Percentiles rank a stretch among this genome's conserved stretches.
Evolutionary conservation across 2,888 invertebrate species (phyloP).

Genomic region (Drosophila pegasa): DNA sequence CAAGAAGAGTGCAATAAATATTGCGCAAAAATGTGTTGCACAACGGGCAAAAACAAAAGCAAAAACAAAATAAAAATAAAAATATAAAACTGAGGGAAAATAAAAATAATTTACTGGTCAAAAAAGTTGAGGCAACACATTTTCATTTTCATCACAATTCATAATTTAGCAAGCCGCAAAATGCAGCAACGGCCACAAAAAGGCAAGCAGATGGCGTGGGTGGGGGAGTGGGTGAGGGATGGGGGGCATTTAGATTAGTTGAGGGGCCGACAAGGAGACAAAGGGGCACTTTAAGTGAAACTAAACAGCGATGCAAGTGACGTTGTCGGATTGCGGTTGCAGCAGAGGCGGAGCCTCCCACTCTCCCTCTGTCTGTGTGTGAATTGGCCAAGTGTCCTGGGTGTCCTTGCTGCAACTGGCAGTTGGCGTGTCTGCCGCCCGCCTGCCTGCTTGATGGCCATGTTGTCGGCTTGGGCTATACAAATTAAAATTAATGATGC

Average conservation of each 20-base stretch:
- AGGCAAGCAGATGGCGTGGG: conserved; percentile 33
- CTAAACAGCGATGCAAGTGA: conserved; percentile 78
- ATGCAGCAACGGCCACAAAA: conserved; percentile 39
- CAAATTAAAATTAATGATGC: conserved; percentile 81
- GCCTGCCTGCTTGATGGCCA: conserved; percentile 53
- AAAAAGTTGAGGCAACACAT: conserved; percentile 48
- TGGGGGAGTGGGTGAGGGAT: conserved; percentile 22
- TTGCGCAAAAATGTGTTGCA: conserved; percentile 33
- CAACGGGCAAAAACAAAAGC: conserved; percentile 6
- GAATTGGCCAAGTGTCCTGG: conserved; percentile 63
- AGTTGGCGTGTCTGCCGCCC: conserved; percentile 48
- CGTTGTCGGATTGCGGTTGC: conserved; percentile 73
- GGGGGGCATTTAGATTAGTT: conserved; percentile 7
- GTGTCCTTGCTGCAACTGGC: conserved; percentile 59
- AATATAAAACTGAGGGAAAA: conserved; percentile 8
- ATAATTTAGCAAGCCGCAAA: conserved; percentile 57
- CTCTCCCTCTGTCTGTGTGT: not conserved
- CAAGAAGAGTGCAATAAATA: conserved; percentile 34
- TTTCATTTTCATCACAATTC: conserved; percentile 70
- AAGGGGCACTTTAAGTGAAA: conserved; percentile 78
- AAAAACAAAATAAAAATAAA: not conserved
- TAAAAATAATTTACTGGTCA: conserved; percentile 54
- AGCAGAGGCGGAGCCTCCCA: not conserved
- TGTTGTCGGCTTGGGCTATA: conserved; percentile 69
- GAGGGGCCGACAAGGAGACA: conserved; percentile 40